Conservation (phyloP, 2,888 invertebrate species). For the Myathropa florea region DNA sequence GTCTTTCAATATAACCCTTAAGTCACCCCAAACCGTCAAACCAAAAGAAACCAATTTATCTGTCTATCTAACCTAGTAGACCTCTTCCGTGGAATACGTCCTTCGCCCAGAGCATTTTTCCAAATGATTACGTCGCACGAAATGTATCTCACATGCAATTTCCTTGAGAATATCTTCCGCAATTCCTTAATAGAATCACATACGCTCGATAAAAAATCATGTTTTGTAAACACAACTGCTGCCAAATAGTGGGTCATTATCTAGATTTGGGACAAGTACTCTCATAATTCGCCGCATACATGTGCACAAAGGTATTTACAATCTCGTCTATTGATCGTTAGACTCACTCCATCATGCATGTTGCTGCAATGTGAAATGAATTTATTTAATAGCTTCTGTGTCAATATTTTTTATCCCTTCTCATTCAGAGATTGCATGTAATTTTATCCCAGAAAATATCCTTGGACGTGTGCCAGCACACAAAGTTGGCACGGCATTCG, state of each 20-base stretch:
- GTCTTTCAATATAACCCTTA: no score
- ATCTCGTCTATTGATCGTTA: conserved; percentile 19
- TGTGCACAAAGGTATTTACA: conserved; percentile 38
- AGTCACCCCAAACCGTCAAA: no score
- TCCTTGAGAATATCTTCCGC: background rate
- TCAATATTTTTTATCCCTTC: conserved; percentile 17
- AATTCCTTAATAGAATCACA: background rate
- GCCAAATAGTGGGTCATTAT: conserved; percentile 37
- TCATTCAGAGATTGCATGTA: conserved; percentile 46
- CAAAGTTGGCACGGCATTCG: conserved; percentile 24
- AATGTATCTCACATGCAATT: background rate
- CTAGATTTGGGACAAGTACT: conserved; percentile 28
- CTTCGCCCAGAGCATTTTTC: background rate
- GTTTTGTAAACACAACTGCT: background rate
- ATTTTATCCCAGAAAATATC: conserved; percentile 34
- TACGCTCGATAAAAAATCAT: background rate
- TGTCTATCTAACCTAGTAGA: no score
- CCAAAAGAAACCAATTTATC: no score
- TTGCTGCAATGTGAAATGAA: conserved; percentile 45
- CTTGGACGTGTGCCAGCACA: conserved; percentile 49
- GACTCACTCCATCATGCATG: conserved; percentile 52
- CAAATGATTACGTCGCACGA: background rate
- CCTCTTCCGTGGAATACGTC: no score
- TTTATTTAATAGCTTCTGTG: conserved; percentile 39
- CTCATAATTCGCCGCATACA: conserved; percentile 3